Evolutionary conservation across 2,113 vertebrate genomes (phyloP), one percentile per base, ranked within the genome.

Genomic region (Pseudopipra pipra): DNA sequence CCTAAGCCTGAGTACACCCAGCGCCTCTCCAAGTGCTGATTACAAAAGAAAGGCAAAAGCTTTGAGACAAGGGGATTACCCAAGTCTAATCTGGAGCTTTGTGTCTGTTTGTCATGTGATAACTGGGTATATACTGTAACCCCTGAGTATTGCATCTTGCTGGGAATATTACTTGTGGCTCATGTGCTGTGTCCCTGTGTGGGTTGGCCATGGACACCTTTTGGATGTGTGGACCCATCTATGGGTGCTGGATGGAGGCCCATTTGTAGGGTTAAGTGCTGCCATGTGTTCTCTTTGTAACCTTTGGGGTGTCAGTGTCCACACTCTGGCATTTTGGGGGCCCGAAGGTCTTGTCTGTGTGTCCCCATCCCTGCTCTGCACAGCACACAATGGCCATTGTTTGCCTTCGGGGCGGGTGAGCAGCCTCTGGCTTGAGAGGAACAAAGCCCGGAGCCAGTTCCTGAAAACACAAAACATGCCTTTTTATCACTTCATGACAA

Each of bases 401-500:
- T 98, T 97, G 95, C 93, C 66, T 89, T 93, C 33, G 65, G 96
- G 97, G 96, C 5, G 55, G 92, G 87, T 22, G 95, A 96, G 92
- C 95, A 91, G 92, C 95, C 76, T 95, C 65, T 96, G 86, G 95
- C 76, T 92, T 33, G 28, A 77, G 84, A 97, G 95, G 92, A 95
- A 97, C 96, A 95, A 92, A 98, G 96, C 96, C 85, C 11, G 5
- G 83, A 89, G 92, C 91, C 90, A 41, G 80, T 87, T 89, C 87
- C 96, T 92, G 46, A 46, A 83, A 74, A 90, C 66, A 83, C 83
- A 66, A 78, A 94, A 65, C 67, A 35, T 85, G 82, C 86, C 77
- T 78, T 95, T 96, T 86, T 98, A 97, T 97, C 97, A 85, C 93
- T 96, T 96, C 4, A 11, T 96, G 95, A 97, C 94, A 98, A 98